Percentiles rank a stretch among this genome's conserved stretches.
Evolutionary conservation across 2,113 vertebrate species (phyloP).

Genomic region (Mustelus asterias): DNA sequence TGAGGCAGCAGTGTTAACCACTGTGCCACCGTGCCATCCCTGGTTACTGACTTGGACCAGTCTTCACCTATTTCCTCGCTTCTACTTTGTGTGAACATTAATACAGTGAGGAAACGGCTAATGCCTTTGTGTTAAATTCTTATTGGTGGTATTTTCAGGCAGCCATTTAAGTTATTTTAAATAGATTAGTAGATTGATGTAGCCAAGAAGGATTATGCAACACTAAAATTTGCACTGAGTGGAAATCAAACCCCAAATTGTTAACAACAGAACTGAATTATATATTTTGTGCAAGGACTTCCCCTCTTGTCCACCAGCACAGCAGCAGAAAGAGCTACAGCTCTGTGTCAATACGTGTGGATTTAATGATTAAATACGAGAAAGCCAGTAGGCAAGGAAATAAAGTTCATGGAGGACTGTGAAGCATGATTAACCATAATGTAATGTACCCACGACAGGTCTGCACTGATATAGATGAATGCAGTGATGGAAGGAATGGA

Average conservation of each 20-base stretch:
- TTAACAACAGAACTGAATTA: neutral
- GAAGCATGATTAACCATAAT: neutral
- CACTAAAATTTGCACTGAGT: neutral
- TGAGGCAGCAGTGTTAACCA: no score
- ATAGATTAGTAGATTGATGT: neutral
- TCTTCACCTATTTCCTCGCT: neutral
- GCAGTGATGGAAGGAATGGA: conserved; percentile 66
- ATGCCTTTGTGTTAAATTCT: neutral
- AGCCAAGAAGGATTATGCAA: neutral
- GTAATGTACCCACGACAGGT: conserved; percentile 45
- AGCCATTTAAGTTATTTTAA: neutral
- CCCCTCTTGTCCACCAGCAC: neutral
- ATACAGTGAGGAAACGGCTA: neutral
- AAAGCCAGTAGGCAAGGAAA: neutral
- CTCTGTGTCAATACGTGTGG: neutral
- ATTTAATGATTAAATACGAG: neutral
- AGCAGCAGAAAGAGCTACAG: neutral
- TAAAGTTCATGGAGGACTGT: neutral
- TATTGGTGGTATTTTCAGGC: neutral
- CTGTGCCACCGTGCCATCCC: no score
- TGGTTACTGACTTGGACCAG: no score
- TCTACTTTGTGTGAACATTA: neutral
- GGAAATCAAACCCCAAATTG: neutral
- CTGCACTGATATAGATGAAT: conserved; percentile 82
- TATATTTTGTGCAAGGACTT: neutral